These are phyloP conservation scores for Nannospalax galili DNA, from an alignment of 2,113 vertebrate genomes.

Conservation along the genomic window DNA sequence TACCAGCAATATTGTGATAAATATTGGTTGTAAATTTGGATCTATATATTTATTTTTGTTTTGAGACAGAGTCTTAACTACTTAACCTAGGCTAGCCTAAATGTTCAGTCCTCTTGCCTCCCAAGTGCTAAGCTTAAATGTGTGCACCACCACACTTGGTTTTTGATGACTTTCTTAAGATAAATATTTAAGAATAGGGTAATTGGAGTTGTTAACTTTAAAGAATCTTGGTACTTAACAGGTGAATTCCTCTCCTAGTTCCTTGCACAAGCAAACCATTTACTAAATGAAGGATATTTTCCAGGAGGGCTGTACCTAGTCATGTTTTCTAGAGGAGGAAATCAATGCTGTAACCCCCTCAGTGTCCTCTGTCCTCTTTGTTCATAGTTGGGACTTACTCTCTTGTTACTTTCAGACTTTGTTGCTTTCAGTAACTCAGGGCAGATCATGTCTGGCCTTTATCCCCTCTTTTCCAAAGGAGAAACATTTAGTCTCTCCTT, in stretches of 20 bases:
- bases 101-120: not conserved
- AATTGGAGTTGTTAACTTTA: conserved; percentile 3
- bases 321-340: not conserved
- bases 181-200: conserved; percentile 30
- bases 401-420: conserved; percentile 50
- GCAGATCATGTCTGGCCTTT: conserved; percentile 32
- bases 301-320: not conserved
- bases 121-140: not conserved
- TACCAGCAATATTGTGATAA: conserved; percentile 31
- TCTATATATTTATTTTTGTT: not conserved
- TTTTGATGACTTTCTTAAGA: not conserved
- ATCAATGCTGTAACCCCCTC: not conserved
- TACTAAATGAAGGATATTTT: conserved; percentile 22
- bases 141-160: not conserved
- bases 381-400: conserved; percentile 29
- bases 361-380: conserved; percentile 31
- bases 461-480: conserved; percentile 6
- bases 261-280: not conserved
- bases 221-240: conserved; percentile 7
- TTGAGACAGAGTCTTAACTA: not conserved
- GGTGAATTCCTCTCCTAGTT: not conserved
- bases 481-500: not conserved
- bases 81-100: not conserved
- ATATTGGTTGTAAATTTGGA: not conserved
- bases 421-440: conserved; percentile 32